phyloP scores from a whole-genome alignment of 2,797 vertebrate genomes.

The Liparis tanakae region DNA sequence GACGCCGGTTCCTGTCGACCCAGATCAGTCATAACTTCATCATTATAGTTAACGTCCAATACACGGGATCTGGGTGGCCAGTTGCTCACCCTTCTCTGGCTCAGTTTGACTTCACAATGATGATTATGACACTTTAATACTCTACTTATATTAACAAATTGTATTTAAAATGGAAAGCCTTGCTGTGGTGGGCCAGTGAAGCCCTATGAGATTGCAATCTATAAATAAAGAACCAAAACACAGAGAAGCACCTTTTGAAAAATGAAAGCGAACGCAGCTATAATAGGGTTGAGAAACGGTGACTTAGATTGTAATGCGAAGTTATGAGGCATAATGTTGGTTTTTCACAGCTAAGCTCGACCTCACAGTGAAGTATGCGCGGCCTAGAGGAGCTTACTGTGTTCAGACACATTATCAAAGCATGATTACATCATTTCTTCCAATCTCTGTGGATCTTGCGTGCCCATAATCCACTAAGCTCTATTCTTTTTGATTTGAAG shows the following conservation, averaged over 20 bases:
- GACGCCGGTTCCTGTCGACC: too few relatives aligned
- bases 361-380: conserved; percentile 1
- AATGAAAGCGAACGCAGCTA: neutral
- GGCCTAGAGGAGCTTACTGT: neutral
- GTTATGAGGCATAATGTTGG: conserved; percentile 5
- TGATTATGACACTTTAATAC: neutral
- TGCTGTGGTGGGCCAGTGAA: conserved; percentile 17
- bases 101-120: neutral
- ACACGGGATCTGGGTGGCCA: conserved; percentile 8
- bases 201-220: neutral
- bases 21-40: conserved; percentile 1
- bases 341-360: neutral
- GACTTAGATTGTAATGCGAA: neutral
- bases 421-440: conserved; percentile 26
- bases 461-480: conserved; percentile 24
- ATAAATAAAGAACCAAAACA: conserved; percentile 11
- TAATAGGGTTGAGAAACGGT: neutral
- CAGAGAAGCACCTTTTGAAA: conserved; percentile 3
- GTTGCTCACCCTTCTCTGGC: neutral
- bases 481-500: conserved; percentile 2
- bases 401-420: conserved; percentile 16
- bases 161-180: conserved; percentile 1
- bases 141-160: conserved; percentile 1
- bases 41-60: conserved; percentile 2
- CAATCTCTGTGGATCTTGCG: conserved; percentile 28